Conservation (phyloP, 1,140 invertebrate species). For the Mactra quadrangularis region DNA sequence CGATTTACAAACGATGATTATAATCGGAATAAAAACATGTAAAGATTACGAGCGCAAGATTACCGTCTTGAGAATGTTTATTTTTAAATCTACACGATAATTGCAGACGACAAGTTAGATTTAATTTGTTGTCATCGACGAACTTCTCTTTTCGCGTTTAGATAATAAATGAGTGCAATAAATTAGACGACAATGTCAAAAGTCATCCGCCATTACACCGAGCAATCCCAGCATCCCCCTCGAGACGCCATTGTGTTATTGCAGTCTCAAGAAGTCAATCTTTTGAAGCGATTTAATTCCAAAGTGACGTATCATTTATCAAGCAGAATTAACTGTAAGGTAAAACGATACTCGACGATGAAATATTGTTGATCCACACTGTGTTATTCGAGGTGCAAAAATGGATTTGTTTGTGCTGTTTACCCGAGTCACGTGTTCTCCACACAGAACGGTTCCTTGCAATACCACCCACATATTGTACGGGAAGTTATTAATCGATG, state of each 20-base stretch:
- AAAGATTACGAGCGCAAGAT: no score
- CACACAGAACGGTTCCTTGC: no score
- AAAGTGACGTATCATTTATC: constrained; percentile 12
- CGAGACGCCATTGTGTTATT: constrained; percentile 29
- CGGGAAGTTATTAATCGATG: no score
- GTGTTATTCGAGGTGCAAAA: no score
- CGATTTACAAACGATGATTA: no score
- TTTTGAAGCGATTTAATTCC: constrained; percentile 44
- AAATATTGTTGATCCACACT: neutral
- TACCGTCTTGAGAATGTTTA: no score
- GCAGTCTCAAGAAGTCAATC: constrained; percentile 25
- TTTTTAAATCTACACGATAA: no score
- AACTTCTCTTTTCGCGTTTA: neutral
- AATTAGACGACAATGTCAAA: constrained; percentile 49
- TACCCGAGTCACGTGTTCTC: no score
- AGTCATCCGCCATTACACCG: constrained; percentile 40
- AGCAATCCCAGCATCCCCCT: constrained; percentile 47
- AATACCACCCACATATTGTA: no score
- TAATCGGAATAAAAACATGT: no score
- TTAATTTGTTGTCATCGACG: neutral
- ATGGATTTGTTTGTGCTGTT: no score
- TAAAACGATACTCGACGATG: constrained; percentile 20
- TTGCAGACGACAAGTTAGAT: no score
- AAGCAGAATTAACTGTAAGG: neutral
- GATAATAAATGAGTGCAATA: constrained; percentile 39